These are phyloP conservation scores for Formica aserva DNA, from an alignment of 2,888 invertebrate genomes.

Conservation along the genomic window DNA sequence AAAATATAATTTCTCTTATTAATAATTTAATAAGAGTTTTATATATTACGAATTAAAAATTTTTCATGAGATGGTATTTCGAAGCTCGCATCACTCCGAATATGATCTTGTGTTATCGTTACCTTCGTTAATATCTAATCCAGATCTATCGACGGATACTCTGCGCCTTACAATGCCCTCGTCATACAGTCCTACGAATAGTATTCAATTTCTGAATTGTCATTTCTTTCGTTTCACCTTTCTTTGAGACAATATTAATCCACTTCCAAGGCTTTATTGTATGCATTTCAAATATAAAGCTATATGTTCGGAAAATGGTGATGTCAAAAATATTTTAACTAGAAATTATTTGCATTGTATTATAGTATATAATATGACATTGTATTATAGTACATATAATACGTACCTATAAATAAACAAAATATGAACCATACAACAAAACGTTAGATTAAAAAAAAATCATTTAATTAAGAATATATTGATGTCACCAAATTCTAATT, in stretches of 20 bases:
- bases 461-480: slow-evolving; percentile 14
- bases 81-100: slow-evolving; percentile 68
- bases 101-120: slow-evolving; percentile 75
- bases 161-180: slow-evolving; percentile 86
- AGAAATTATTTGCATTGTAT: background rate
- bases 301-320: slow-evolving; percentile 41
- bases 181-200: slow-evolving; percentile 83
- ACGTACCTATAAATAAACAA: background rate
- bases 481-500: slow-evolving; percentile 23
- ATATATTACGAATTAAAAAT: background rate
- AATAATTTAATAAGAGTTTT: slow-evolving; percentile 25
- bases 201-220: slow-evolving; percentile 77
- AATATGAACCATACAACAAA: slow-evolving; percentile 2
- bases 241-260: slow-evolving; percentile 62
- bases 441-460: background rate
- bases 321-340: slow-evolving; percentile 7
- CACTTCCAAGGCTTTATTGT: slow-evolving; percentile 30
- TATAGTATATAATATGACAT: background rate
- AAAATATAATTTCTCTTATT: background rate
- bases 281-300: slow-evolving; percentile 38
- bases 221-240: slow-evolving; percentile 71
- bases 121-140: slow-evolving; percentile 88
- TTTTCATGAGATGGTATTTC: slow-evolving; percentile 56
- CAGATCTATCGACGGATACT: slow-evolving; percentile 87
- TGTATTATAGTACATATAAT: background rate